A percentile compares a stretch with the other conserved stretches of the same genome.
Evolutionary conservation across 1,140 invertebrate genomes (phyloP).

Genomic region (Lethrus apterus): DNA sequence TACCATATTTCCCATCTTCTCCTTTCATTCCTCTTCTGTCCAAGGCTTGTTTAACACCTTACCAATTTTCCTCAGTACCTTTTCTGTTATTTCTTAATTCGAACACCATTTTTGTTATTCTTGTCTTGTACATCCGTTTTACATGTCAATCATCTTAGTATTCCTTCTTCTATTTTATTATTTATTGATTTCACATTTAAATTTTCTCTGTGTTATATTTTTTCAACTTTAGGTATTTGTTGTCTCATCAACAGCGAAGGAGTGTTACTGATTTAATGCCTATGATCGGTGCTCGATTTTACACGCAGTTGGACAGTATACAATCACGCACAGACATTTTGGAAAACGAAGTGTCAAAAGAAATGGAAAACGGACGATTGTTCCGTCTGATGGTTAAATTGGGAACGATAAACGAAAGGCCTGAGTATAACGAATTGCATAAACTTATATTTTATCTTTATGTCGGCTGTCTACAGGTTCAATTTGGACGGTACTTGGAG

Average conservation of each 20-base stretch:
- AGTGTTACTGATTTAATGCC: slow-evolving; percentile 96
- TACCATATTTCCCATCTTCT: too few relatives aligned
- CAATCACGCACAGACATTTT: slow-evolving; percentile 80
- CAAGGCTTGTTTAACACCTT: too few relatives aligned
- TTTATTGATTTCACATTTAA: too few relatives aligned
- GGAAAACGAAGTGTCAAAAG: slow-evolving; percentile 85
- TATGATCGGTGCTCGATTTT: slow-evolving; percentile 97
- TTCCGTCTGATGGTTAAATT: slow-evolving; percentile 87
- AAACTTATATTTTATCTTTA: not conserved
- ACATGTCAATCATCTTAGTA: too few relatives aligned
- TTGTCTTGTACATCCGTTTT: too few relatives aligned
- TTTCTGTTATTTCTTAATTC: too few relatives aligned
- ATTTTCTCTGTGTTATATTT: not conserved
- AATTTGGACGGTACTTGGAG: slow-evolving; percentile 91
- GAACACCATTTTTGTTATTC: too few relatives aligned
- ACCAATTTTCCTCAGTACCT: too few relatives aligned
- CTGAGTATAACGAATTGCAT: slow-evolving; percentile 66
- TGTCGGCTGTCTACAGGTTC: slow-evolving; percentile 49
- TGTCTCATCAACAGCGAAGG: slow-evolving; percentile 62
- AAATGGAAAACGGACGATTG: slow-evolving; percentile 90
- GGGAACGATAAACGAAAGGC: slow-evolving; percentile 85
- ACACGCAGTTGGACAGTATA: slow-evolving; percentile 86
- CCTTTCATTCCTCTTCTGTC: too few relatives aligned
- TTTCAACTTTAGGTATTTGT: slow-evolving; percentile 58
- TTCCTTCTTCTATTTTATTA: too few relatives aligned